Base-by-base conservation (phyloP, 1,140 invertebrate genomes). In the Bombus pascuorum region DNA sequence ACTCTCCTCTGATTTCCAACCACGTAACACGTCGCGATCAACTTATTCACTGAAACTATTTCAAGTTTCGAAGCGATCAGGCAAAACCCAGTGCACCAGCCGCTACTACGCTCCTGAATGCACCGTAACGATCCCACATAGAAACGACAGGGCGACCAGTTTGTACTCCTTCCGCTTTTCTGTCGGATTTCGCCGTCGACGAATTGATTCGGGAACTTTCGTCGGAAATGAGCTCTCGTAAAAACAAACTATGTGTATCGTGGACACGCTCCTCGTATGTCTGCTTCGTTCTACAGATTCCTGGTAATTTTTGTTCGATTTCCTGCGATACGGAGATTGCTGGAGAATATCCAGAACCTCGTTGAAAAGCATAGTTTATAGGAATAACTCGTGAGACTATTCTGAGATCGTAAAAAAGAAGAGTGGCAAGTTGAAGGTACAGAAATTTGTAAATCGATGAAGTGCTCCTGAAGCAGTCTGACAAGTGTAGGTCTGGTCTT, bases 11-110 rank as follows among this genome's bases (percentile, higher is more conserved):
- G 4, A 10, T 39, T 71, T 12, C 25, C 37, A 25, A 39, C 39
- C 28, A 42, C 28, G 28, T 42, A 42, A 71, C 37, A 28, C 37
- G 25, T 25, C 66, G n/a, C 62, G 62, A 22, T 71, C 68, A 39
- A 42, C 22, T 71, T 28, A 71, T 71, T 39, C 68, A n/a, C 28
- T n/a, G 37, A 79, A 89, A 91, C 89, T 89, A 85, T 92, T 92
- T 88, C 83, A 86, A 91, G 88, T 92, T 91, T 85, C 81, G 86
- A 87, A 87, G 78, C 76, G 81, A 70, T 70, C 68, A 25, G 37
- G 34, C 39, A 28, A 13, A 39, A 12, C 37, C 2, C 12, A 12
- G 4, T 9, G 22, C 66, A 28, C 66, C 34, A 70, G 9, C 32
- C 68, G 37, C 22, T 39, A 6, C 25, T n/a, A n/a, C 28, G 22